Base-by-base conservation (phyloP, 2,797 vertebrate genomes). In the Limosa lapponica region DNA sequence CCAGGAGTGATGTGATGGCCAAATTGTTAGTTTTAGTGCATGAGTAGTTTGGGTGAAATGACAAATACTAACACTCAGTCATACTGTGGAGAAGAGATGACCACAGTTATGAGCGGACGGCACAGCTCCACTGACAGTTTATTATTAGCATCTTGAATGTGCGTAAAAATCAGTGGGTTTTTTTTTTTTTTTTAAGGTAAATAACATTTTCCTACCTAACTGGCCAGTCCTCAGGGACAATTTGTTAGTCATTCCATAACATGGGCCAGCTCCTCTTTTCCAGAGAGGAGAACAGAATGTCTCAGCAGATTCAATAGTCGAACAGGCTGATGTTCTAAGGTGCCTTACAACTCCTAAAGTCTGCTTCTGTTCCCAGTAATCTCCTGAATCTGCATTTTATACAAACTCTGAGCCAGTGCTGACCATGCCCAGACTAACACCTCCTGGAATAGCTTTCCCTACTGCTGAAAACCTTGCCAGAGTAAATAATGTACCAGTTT, bases 141-240 rank as follows among this genome's bases (percentile, higher is more conserved):
- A 96, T 96, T 96, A 94, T 96, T 96, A 95, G 90, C 67, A 75
- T 58, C 84, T 55, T 75, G 55, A 91, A 90, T 74, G 44, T 6
- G 51, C 0, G 1, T 62, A 71, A 87, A 95, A 93, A 70, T 17
- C 0, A 0, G 11, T 57, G 30, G 2, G 1, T 0, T 32, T 58
- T 86, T 89, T 89, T 16, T 58, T 36, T 37, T 59, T 64, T 90
- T 94, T 89, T 83, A 89, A 97, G 84, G 90, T 96, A 96, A 95
- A 94, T 94, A 94, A 96, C 73, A 95, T 93, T 92, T 96, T 96
- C 96, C 96, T 96, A 95, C 93, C 95, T 96, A 95, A 88, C 95
- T 90, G 74, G 74, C 93, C 82, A 79, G 52, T 87, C 91, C 67
- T 96, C 58, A 36, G 91, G 62, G 93, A 92, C 87, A 87, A 77